Evolutionary conservation across 2,797 vertebrate genomes (phyloP), one percentile per base, ranked within the genome.

Genomic region (Pseudochaenichthys georgianus): DNA sequence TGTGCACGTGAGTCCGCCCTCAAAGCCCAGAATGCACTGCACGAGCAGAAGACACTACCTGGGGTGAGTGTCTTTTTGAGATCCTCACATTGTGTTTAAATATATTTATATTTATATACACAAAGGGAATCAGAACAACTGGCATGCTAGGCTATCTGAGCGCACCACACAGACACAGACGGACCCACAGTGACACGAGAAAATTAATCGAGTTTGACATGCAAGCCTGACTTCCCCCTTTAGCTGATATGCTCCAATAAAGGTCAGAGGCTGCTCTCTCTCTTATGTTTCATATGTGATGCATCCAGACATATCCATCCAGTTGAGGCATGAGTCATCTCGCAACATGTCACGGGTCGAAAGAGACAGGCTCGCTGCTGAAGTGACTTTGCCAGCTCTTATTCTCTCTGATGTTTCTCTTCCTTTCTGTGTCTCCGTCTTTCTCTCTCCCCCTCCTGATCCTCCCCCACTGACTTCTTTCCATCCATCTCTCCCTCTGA

Each of bases 11-110:
- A 97, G 84, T 98, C 97, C 1, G 97, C 97, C 86, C 94, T 97
- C 83, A 97, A 97, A 93, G 97, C 97, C 93, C 97, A 97, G 94
- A 97, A 96, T 84, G 97, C 97, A 79, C 85, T 97, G 90, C 97
- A 97, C 38, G 97, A 98, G 93, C 97, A 97, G 94, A 97, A 97
- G 94, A 98, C 96, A 4, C 94, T 97, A 89, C 96, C 97, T 38
- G 97, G 97, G 96, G 97, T 97, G 93, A 97, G 97, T 96, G 73
- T 88, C 61, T 87, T 73, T 67, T 62, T 15, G 21, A 61, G 64
- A 38, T 76, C 64, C 72, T 78, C 45, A 23, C 52, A 61, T 28
- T 75, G 43, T 64, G 21, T 47, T 42, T 52, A 6, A 21, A 52
- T 23, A 52, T 23, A 13, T 52, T 21, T 12, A 5, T 52, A 52